Base-by-base conservation (phyloP, 1,140 invertebrate species). In the Atta texana region DNA sequence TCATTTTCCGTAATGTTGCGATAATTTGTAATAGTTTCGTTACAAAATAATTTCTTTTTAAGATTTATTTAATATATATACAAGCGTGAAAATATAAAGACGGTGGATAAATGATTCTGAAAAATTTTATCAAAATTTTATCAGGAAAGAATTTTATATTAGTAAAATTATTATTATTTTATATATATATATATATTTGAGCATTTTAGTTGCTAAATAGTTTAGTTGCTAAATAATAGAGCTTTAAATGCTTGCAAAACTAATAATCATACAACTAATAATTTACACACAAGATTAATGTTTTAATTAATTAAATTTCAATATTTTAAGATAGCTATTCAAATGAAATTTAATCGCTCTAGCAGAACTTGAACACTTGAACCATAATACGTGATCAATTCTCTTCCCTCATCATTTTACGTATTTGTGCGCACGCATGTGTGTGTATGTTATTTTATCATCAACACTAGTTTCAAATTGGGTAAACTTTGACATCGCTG, bases 401-500 rank as follows among this genome's bases (percentile, higher is more conserved):
- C 61, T 57, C 49, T 53, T 0, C 3, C 18, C 14, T 39, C 18
- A 12, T 8, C 12, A 14, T 6, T 57, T 0, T 59, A 44, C 8
- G 10, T 44, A 44, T 44, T 3, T 31, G 12, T 34, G 5, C 57
- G 24, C 2, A 8, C 8, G 39, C 10, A 10, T 14, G 18, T 57
- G 21, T 63, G 12, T 28, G 14, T 28, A 39, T 82, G 28, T 82
- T 71, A 82, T 59, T 82, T 71, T 82, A 74, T 21, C 68, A 74
- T 82, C 55, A 61, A 51, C 28, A 53, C 31, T 82, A 82, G 68
- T 84, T 82, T 84, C 39, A 39, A 21, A 74, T 59, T n/a, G 80
- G 18, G 68, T 72, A 84, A 84, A 84, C 80, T 84, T 84, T 84
- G 80, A 84, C 68, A 84, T 39, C 18, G 69, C 28, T 63, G 24